These are phyloP conservation scores for Meriones unguiculatus DNA, from an alignment of 2,113 vertebrate species.

Conservation along the genomic window DNA sequence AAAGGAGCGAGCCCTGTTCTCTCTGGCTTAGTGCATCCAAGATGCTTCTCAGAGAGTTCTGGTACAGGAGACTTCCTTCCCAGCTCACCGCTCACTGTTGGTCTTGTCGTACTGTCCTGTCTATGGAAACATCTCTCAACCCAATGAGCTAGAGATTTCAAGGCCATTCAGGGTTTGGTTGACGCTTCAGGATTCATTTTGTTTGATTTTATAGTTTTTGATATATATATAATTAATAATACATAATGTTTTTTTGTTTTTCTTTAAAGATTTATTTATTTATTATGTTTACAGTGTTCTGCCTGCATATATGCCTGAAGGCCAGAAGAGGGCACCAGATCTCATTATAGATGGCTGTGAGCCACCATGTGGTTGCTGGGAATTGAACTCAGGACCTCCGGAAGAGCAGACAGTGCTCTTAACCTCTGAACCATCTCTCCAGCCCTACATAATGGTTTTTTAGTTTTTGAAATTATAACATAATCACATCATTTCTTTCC, in stretches of 20 bases:
- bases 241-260: too few relatives aligned
- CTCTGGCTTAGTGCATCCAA: not conserved
- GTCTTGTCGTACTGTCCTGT: not conserved
- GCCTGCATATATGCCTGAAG: too few relatives aligned
- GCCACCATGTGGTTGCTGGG: too few relatives aligned
- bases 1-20: not conserved
- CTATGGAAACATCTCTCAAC: not conserved
- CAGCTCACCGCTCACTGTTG: not conserved
- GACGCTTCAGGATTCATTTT: not conserved
- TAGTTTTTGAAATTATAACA: not conserved
- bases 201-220: not conserved
- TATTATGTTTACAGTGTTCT: too few relatives aligned
- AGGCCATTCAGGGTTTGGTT: not conserved
- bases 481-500: not conserved
- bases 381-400: too few relatives aligned
- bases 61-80: not conserved
- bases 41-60: not conserved
- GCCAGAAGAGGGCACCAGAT: too few relatives aligned
- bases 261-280: too few relatives aligned
- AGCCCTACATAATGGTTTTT: not conserved
- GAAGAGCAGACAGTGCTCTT: too few relatives aligned
- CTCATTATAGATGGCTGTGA: too few relatives aligned
- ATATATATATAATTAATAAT: too few relatives aligned
- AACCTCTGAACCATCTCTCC: too few relatives aligned
- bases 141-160: not conserved